Base-by-base conservation (phyloP, 2,888 invertebrate genomes). In the Parasteatoda lunata region DNA sequence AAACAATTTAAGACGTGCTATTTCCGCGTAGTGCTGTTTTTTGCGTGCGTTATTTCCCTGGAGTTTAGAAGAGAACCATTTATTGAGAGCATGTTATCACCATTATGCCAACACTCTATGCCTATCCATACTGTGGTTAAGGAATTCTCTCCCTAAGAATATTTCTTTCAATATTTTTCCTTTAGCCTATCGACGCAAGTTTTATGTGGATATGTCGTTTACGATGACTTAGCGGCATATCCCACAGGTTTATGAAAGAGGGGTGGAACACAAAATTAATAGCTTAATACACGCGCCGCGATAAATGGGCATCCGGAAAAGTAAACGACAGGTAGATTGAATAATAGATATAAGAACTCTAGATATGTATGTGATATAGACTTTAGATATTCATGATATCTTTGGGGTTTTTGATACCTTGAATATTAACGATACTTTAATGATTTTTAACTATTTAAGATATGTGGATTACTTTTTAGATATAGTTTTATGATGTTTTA, bases 1-100 rank as follows among this genome's bases (percentile, higher is more conserved):
- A 81, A 81, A 81, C 75, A 81, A 81, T 75, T 81, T 75, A 75
- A 75, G 81, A 75, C 75, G 81, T 68, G 75, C 75, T 68, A 81
- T 81, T 75, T 75, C 68, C 54, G 68, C 75, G 59, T 48, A 30
- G 66, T 48, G 59, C 66, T 65, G 52, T 51, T 81, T 79, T 81
- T 81, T 75, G 47, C 66, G 47, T 68, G 52, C 68, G 54, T 75
- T 81, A 81, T 81, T 81, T 81, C 81, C 81, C 75, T 47, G 13
- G 81, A 81, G 75, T 81, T 73, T 75, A 75, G 68, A 30, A 54
- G 72, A 66, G 48, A 81, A 47, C 81, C 75, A 81, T 75, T 81
- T 81, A 81, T 81, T 75, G 73, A 52, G 68, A n/a, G 68, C 75
- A 54, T 81, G 81, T 75, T 81, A 81, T 81, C 81, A 75, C 75